Evolutionary conservation across 2,113 vertebrate genomes (phyloP).

Genomic region (Marmota flaviventris): DNA sequence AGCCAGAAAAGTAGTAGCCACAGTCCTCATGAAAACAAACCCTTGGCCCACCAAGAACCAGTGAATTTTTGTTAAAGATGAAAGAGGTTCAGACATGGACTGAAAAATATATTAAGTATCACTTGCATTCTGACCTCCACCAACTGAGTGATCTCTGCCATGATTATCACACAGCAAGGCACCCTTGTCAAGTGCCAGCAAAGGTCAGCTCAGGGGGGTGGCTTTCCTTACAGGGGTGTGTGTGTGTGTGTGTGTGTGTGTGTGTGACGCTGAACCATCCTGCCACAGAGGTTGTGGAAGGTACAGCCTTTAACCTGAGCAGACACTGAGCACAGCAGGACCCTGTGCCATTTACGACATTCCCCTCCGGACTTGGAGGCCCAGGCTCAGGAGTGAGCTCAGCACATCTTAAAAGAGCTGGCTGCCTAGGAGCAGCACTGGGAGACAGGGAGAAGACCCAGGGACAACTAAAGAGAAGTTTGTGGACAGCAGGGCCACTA

Average conservation of each 20-base stretch:
- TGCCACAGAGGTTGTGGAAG: fast-evolving
- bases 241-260: neutral
- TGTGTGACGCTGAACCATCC: neutral
- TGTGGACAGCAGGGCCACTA: too few species aligned
- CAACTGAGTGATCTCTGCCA: neutral
- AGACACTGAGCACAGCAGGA: fast-evolving
- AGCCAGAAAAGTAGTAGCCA: too few species aligned
- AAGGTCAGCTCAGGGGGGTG: neutral
- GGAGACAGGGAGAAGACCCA: neutral
- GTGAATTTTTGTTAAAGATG: neutral
- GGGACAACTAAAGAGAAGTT: fast-evolving
- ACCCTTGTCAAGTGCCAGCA: too few species aligned
- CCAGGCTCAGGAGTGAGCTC: fast-evolving
- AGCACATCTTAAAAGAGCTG: neutral
- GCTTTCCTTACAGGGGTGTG: too few species aligned
- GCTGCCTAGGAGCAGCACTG: neutral
- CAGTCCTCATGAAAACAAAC: neutral
- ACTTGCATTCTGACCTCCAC: neutral
- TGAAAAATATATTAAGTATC: fast-evolving
- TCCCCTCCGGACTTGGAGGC: neutral
- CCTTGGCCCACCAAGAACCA: fast-evolving
- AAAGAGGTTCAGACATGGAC: fast-evolving
- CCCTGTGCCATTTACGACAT: fast-evolving
- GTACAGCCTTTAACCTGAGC: fast-evolving
- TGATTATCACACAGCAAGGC: fast-evolving